Evolutionary conservation across 2,797 vertebrate species (phyloP).

Genomic region (Gobionotothen gibberifrons): DNA sequence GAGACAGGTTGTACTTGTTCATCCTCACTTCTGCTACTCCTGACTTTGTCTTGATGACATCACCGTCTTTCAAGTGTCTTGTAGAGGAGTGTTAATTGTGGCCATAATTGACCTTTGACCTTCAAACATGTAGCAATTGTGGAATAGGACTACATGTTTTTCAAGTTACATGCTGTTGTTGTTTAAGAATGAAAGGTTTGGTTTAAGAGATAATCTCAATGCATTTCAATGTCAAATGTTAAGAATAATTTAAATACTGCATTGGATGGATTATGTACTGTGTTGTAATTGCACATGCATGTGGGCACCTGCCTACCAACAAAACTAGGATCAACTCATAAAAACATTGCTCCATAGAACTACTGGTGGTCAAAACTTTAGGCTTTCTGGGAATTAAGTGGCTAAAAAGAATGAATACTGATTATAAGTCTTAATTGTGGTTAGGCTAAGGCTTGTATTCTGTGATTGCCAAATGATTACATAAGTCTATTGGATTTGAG

Average conservation of each 20-base stretch:
- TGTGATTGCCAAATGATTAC: neutral
- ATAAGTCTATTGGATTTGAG: slow-evolving; percentile 3
- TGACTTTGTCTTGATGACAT: neutral
- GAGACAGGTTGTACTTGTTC: slow-evolving; percentile 42
- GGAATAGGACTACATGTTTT: neutral
- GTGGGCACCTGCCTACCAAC: neutral
- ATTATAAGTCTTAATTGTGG: neutral
- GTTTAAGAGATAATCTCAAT: neutral
- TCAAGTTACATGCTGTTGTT: neutral
- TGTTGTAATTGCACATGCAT: neutral
- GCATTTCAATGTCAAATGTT: neutral
- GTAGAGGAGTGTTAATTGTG: neutral
- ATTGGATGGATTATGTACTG: neutral
- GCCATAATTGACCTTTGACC: neutral
- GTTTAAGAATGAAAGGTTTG: no score
- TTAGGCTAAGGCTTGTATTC: neutral
- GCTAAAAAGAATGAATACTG: neutral
- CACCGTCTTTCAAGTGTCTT: neutral
- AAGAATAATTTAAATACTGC: neutral
- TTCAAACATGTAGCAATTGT: neutral
- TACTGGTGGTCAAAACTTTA: neutral
- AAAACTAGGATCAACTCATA: neutral
- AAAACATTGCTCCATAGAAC: neutral
- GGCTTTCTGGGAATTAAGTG: neutral
- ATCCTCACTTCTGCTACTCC: neutral